Evolutionary conservation across 2,888 invertebrate species (phyloP).

Genomic region (Pemphredon lugubris): DNA sequence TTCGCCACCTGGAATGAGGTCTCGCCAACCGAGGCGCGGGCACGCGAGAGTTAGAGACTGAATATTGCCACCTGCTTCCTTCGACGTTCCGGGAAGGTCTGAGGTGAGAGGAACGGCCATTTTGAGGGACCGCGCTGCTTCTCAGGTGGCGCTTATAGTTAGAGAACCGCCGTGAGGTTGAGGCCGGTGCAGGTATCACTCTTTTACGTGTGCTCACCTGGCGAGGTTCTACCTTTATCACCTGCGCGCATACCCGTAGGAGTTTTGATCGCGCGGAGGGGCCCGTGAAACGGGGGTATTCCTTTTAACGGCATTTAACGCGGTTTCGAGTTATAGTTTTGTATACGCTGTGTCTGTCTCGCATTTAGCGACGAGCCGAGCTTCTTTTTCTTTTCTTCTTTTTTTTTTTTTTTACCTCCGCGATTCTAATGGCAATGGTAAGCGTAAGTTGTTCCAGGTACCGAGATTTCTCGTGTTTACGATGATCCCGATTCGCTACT

Average conservation of each 20-base stretch:
- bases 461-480: constrained; percentile 5
- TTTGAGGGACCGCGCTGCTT: constrained; percentile 62
- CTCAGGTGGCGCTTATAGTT: constrained; percentile 67
- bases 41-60: constrained; percentile 56
- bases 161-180: constrained; percentile 55
- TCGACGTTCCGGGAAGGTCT: constrained; percentile 70
- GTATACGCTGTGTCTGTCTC: too few species aligned
- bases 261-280: too few species aligned
- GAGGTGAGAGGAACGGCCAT: constrained; percentile 70
- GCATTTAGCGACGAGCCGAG: not conserved
- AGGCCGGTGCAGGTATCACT: constrained; percentile 53
- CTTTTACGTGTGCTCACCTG: constrained; percentile 55
- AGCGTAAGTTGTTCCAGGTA: constrained; percentile 9
- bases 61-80: constrained; percentile 68
- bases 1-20: constrained; percentile 58
- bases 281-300: too few species aligned
- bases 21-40: constrained; percentile 47
- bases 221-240: constrained; percentile 39
- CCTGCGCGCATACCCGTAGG: constrained; percentile 21
- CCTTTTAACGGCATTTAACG: too few species aligned
- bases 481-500: constrained; percentile 40
- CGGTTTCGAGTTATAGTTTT: too few species aligned
- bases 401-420: not conserved
- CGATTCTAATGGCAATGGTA: not conserved
- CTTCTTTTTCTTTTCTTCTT: not conserved